phyloP scores from a whole-genome alignment of 2,113 vertebrate genomes.

The Centropus unirufus region DNA sequence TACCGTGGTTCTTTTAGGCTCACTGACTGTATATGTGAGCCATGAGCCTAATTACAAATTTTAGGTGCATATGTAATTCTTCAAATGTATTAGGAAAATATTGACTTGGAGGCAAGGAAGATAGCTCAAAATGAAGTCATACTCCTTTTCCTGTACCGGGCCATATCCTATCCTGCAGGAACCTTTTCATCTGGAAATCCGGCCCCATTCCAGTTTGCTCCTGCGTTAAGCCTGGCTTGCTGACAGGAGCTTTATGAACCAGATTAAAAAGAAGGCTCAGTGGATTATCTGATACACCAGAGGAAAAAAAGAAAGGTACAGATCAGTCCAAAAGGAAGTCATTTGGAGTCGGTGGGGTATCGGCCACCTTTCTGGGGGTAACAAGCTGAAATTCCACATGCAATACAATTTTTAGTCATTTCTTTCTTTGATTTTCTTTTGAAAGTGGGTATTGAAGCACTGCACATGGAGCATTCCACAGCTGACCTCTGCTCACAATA shows the following conservation, averaged over 20 bases:
- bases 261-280: not conserved
- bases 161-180: not conserved
- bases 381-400: not conserved
- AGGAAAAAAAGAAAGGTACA: not conserved
- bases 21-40: not conserved
- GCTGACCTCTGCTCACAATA: not conserved
- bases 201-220: not conserved
- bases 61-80: not conserved
- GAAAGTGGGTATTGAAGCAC: not conserved
- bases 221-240: not conserved
- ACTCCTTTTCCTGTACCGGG: not conserved
- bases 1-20: constrained; percentile 7
- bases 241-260: not conserved
- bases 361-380: not conserved
- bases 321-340: not conserved
- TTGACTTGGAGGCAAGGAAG: not conserved
- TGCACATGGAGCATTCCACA: not conserved
- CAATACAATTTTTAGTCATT: not conserved
- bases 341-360: not conserved
- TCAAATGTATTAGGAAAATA: not conserved
- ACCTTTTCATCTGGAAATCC: not conserved
- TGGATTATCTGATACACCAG: not conserved
- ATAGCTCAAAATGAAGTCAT: not conserved
- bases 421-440: constrained; percentile 22
- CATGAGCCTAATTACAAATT: constrained; percentile 19